phyloP scores from a whole-genome alignment of 2,888 invertebrate species.

The Pandemis corylana region DNA sequence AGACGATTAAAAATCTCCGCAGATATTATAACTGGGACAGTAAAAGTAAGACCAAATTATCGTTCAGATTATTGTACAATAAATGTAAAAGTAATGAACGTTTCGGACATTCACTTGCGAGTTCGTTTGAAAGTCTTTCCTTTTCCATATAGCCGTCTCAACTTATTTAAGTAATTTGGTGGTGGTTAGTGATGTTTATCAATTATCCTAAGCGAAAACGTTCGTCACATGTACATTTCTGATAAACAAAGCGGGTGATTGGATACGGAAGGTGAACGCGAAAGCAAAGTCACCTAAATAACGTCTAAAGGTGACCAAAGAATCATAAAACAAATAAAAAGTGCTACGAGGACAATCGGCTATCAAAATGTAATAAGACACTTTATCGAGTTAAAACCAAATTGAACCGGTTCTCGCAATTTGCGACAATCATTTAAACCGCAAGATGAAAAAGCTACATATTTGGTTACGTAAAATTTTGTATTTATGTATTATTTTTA shows the following conservation, averaged over 20 bases:
- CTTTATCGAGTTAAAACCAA: slow-evolving; percentile 17
- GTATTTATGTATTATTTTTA: slow-evolving; percentile 6
- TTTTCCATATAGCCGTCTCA: neutral
- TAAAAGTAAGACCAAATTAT: neutral
- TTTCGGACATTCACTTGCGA: slow-evolving; percentile 4
- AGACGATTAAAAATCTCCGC: neutral
- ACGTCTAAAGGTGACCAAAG: neutral
- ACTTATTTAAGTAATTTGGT: neutral
- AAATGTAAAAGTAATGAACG: neutral
- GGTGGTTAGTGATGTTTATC: neutral
- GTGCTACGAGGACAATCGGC: slow-evolving; percentile 19
- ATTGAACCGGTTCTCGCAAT: slow-evolving; percentile 16
- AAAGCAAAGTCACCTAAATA: neutral
- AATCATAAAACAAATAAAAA: slow-evolving; percentile 24
- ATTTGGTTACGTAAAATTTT: slow-evolving; percentile 18
- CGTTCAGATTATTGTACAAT: neutral
- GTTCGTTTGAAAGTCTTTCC: neutral
- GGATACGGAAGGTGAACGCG: neutral
- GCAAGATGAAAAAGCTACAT: slow-evolving; percentile 19
- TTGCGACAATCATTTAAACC: slow-evolving; percentile 25
- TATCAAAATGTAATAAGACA: slow-evolving; percentile 24
- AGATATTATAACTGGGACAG: neutral
- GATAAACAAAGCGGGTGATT: neutral
- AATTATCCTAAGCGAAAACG: neutral
- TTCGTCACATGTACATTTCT: neutral